These are phyloP conservation scores for Amazona guildingii DNA, from an alignment of 2,113 vertebrate genomes.

Conservation along the genomic window DNA sequence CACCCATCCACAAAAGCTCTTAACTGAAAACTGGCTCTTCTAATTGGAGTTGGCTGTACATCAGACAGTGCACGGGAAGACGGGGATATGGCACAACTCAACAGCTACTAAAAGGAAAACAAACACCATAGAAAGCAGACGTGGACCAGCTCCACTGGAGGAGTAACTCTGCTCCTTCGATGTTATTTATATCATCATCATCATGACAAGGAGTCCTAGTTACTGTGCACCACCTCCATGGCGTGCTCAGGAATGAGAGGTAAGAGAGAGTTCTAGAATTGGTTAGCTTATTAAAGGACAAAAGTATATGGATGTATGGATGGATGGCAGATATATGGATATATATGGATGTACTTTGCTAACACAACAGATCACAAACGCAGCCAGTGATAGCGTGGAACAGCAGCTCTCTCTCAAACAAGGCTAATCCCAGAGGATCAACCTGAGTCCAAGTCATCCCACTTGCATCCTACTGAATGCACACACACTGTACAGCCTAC, in stretches of 20 bases:
- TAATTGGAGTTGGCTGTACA: conserved; percentile 64
- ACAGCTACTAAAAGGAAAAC: conserved; percentile 48
- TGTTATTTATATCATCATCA: neutral
- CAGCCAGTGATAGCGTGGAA: rapidly evolving
- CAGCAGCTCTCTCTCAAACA: neutral
- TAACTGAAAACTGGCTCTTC: conserved; percentile 45
- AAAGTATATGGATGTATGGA: neutral
- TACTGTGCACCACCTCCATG: neutral
- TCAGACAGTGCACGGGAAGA: conserved; percentile 29
- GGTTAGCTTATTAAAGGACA: neutral
- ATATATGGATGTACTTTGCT: neutral
- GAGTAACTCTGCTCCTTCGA: conserved; percentile 11
- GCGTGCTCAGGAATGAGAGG: neutral
- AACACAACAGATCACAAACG: rapidly evolving
- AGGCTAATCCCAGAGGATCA: neutral
- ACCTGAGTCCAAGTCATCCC: neutral
- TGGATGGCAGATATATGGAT: neutral
- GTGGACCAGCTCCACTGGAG: conserved; percentile 45
- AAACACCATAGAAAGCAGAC: conserved; percentile 57
- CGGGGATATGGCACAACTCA: conserved; percentile 37
- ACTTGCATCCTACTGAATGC: neutral
- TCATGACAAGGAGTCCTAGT: neutral
- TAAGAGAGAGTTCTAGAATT: neutral
- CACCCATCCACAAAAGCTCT: conserved; percentile 56
- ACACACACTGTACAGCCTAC: neutral